Evolutionary conservation across 2,797 vertebrate genomes (phyloP).

Genomic region (Betta splendens): DNA sequence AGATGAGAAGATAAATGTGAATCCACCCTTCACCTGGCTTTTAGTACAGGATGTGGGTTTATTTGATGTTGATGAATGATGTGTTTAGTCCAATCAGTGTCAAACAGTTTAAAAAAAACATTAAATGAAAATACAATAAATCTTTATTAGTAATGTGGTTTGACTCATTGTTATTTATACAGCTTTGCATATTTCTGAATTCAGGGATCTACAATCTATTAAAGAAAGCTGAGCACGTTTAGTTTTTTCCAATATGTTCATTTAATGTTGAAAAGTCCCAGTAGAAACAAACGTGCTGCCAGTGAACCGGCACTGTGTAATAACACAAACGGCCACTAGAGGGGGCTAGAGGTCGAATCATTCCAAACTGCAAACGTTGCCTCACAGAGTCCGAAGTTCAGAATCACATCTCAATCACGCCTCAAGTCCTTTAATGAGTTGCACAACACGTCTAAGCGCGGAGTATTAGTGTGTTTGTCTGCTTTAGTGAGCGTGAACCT

Average conservation of each 20-base stretch:
- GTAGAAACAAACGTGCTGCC: too few species aligned
- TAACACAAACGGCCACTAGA: constrained; percentile 40
- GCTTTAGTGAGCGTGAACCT: background rate
- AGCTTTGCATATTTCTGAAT: too few species aligned
- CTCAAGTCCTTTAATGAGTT: constrained; percentile 19
- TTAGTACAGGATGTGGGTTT: constrained; percentile 16
- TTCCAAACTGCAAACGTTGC: constrained; percentile 13
- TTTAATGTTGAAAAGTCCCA: too few species aligned
- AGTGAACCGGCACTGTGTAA: background rate
- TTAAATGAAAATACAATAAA: constrained; percentile 64
- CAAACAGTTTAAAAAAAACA: constrained; percentile 50
- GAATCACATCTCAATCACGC: constrained; percentile 37
- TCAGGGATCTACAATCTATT: background rate
- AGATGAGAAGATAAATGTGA: constrained; percentile 38
- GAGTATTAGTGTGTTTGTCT: constrained; percentile 3
- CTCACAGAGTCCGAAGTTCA: constrained; percentile 44
- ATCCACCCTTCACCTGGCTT: constrained; percentile 40
- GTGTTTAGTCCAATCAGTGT: constrained; percentile 48
- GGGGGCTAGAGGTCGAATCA: constrained; percentile 36
- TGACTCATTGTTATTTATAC: constrained; percentile 1
- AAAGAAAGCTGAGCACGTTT: too few species aligned
- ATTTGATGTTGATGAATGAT: constrained; percentile 38
- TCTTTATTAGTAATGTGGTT: constrained; percentile 77
- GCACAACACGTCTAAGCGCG: constrained; percentile 25
- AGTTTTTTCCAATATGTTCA: too few species aligned